Evolutionary conservation across 1,140 invertebrate species (phyloP).

Genomic region (Drosophila santomea): DNA sequence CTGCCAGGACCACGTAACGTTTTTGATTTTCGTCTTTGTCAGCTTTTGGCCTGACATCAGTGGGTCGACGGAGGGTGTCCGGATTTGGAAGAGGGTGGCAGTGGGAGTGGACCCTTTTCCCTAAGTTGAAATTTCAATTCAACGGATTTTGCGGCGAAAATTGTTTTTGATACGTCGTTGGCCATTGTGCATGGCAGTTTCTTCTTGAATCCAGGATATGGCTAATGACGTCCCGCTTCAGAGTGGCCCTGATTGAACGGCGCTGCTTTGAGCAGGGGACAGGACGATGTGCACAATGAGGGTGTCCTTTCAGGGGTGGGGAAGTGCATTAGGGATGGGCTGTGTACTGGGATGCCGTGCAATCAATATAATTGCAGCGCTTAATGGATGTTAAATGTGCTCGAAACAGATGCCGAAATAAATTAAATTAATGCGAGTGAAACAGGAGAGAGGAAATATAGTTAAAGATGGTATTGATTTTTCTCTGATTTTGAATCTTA

Average conservation of each 20-base stretch:
- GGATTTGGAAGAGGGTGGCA: neutral
- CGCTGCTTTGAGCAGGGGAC: conserved; percentile 1
- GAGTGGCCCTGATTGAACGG: conserved; percentile 21
- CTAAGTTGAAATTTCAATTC: conserved; percentile 83
- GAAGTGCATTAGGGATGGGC: conserved; percentile 32
- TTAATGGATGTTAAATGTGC: conserved; percentile 83
- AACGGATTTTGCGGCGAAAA: conserved; percentile 70
- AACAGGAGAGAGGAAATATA: conserved; percentile 12
- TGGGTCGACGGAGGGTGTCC: conserved; percentile 17
- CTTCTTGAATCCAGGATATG: conserved; percentile 35
- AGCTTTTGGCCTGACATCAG: conserved; percentile 62
- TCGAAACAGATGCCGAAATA: conserved; percentile 81
- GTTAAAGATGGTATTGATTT: too few relatives aligned
- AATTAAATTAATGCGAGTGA: conserved; percentile 73
- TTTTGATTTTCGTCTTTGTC: conserved; percentile 78
- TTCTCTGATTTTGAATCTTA: too few relatives aligned
- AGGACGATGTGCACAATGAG: conserved; percentile 17
- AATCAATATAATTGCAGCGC: conserved; percentile 79
- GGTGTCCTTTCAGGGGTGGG: conserved; percentile 7
- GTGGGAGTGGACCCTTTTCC: conserved; percentile 35
- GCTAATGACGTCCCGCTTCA: conserved; percentile 52
- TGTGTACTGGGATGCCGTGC: conserved; percentile 50
- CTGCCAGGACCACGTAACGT: conserved; percentile 71
- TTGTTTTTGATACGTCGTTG: conserved; percentile 74
- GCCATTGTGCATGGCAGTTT: conserved; percentile 50